Percentiles rank a stretch among this genome's conserved stretches.
phyloP scores from a whole-genome alignment of 2,888 invertebrate genomes.

The Dynastes maya region DNA sequence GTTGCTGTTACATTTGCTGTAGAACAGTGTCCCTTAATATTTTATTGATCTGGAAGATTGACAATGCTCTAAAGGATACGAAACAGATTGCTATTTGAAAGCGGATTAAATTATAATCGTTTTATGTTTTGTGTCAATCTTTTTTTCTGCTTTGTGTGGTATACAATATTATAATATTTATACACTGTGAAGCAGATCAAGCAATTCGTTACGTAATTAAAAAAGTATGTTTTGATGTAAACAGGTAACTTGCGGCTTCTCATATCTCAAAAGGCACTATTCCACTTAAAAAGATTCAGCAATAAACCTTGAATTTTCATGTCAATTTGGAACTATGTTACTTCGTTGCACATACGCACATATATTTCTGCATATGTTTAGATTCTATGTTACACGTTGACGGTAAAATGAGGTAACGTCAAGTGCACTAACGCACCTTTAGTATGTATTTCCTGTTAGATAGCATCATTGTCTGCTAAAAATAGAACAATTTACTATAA shows the following conservation, averaged over 20 bases:
- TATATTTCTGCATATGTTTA: neutral
- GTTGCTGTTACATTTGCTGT: too few species aligned
- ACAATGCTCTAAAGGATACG: too few species aligned
- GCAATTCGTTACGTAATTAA: neutral
- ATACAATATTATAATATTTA: too few species aligned
- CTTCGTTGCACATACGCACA: neutral
- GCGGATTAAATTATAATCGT: too few species aligned
- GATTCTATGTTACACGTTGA: neutral
- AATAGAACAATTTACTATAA: conserved; percentile 34
- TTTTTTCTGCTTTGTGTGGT: too few species aligned
- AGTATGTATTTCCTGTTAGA: conserved; percentile 40
- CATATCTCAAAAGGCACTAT: neutral
- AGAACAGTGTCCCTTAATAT: too few species aligned
- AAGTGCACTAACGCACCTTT: conserved; percentile 7
- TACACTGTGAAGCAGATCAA: neutral
- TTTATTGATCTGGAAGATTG: too few species aligned
- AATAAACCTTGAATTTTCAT: conserved; percentile 19
- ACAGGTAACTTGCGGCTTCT: neutral
- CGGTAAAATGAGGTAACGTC: conserved; percentile 9
- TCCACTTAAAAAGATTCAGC: neutral
- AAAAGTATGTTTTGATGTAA: conserved; percentile 35
- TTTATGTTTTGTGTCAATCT: too few species aligned
- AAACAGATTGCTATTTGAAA: too few species aligned
- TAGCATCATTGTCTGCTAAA: conserved; percentile 29
- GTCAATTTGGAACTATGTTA: conserved; percentile 11